Percentiles rank a stretch among this genome's conserved stretches.
Conservation (phyloP, 2,888 invertebrate genomes). For the Buathra laborator region DNA sequence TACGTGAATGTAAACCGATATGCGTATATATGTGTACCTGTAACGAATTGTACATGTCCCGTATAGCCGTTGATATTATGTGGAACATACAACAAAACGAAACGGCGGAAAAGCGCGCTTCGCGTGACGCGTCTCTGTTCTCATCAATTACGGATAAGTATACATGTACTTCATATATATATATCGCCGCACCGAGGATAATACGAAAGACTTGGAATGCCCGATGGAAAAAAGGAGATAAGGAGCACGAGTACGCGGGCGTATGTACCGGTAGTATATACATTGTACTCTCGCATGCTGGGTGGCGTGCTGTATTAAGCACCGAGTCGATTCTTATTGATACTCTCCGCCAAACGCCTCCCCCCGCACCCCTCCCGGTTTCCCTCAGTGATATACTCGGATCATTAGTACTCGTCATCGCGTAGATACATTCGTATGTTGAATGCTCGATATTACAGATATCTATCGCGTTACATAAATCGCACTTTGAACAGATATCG, state of each 20-base stretch:
- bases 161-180: slow-evolving; percentile 59
- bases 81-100: slow-evolving; percentile 26
- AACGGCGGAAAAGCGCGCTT: slow-evolving; percentile 66
- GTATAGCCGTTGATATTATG: slow-evolving; percentile 1
- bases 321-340: slow-evolving; percentile 65
- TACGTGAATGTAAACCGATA: not conserved
- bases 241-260: slow-evolving; percentile 45
- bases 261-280: slow-evolving; percentile 21
- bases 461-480: slow-evolving; percentile 3
- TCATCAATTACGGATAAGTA: slow-evolving; percentile 83
- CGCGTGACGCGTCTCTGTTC: slow-evolving; percentile 80
- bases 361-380: not conserved
- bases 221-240: slow-evolving; percentile 66
- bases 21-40: not conserved
- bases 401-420: slow-evolving; percentile 71
- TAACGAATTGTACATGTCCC: not conserved
- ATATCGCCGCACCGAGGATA: slow-evolving; percentile 47
- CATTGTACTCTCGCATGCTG: slow-evolving; percentile 40
- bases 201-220: slow-evolving; percentile 59
- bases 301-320: slow-evolving; percentile 54
- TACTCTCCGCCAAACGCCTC: slow-evolving; percentile 1
- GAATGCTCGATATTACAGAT: slow-evolving; percentile 23
- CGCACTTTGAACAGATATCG: not conserved
- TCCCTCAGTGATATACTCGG: slow-evolving; percentile 49
- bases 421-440: slow-evolving; percentile 57